Evolutionary conservation across 2,888 invertebrate species (phyloP).

Genomic region (Ditylenchus weischeri): DNA sequence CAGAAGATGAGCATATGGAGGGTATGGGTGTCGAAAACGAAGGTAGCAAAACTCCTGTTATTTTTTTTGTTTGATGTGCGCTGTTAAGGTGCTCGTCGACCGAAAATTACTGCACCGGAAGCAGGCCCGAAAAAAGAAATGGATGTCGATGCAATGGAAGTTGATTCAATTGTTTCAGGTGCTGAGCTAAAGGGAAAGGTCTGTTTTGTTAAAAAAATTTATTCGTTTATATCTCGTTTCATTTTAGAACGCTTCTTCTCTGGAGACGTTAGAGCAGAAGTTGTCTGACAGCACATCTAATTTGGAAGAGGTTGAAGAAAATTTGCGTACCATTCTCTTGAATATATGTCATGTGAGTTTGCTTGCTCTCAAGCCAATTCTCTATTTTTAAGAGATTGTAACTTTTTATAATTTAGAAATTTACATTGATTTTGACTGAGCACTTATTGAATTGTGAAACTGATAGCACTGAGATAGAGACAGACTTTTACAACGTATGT

Average conservation of each 20-base stretch:
- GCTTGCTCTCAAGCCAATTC: not conserved
- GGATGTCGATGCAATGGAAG: slow-evolving; percentile 5
- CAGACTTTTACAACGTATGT: slow-evolving; percentile 16
- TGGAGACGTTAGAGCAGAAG: not conserved
- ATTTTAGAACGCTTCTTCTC: not conserved
- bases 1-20: not conserved
- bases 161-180: not conserved
- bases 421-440: slow-evolving; percentile 94
- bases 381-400: not conserved
- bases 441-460: slow-evolving; percentile 89
- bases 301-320: slow-evolving; percentile 18
- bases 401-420: slow-evolving; percentile 67
- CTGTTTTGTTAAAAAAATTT: not conserved
- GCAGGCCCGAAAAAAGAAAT: not conserved
- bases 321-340: slow-evolving; percentile 45
- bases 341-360: slow-evolving; percentile 47
- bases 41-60: not conserved
- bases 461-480: slow-evolving; percentile 73
- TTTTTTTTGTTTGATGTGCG: not conserved
- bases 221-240: not conserved
- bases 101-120: slow-evolving; percentile 8
- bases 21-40: not conserved
- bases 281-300: slow-evolving; percentile 14
- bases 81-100: not conserved
- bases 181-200: no score